Evolutionary conservation across 1,140 invertebrate genomes (phyloP).

Genomic region (Drosophila kohkoa): DNA sequence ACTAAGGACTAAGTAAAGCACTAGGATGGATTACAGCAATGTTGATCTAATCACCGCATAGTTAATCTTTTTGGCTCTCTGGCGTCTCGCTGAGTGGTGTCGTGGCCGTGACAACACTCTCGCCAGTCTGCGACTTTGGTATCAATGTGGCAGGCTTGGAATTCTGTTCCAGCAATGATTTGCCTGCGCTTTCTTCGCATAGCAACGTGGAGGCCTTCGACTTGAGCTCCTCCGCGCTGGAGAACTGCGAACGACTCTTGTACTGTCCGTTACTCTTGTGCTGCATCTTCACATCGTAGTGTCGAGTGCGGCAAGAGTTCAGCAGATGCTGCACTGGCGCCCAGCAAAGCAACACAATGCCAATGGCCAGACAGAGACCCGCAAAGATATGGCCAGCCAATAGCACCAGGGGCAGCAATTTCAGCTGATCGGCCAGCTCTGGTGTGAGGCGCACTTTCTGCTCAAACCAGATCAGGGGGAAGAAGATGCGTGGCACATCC

Average conservation of each 20-base stretch:
- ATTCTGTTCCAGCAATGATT: constrained; percentile 42
- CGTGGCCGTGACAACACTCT: constrained; percentile 61
- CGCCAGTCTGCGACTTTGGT: constrained; percentile 64
- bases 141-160: constrained; percentile 33
- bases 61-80: constrained; percentile 51
- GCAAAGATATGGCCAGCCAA: constrained; percentile 75
- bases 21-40: constrained; percentile 73
- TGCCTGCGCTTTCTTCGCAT: constrained; percentile 48
- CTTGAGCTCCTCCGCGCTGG: constrained; percentile 71
- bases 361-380: constrained; percentile 67
- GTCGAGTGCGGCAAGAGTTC: constrained; percentile 39
- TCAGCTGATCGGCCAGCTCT: constrained; percentile 85
- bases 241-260: constrained; percentile 63
- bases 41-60: constrained; percentile 7
- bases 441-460: constrained; percentile 88
- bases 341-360: constrained; percentile 74
- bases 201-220: constrained; percentile 59
- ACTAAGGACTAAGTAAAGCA: constrained; percentile 68
- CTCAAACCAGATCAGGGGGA: constrained; percentile 92
- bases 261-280: constrained; percentile 61
- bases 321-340: constrained; percentile 58
- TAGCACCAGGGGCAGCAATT: constrained; percentile 62
- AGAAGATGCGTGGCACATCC: constrained; percentile 88
- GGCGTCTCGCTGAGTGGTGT: constrained; percentile 51
- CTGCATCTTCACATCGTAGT: constrained; percentile 63